phyloP scores from a whole-genome alignment of 1,140 invertebrate genomes.

The Bombus difficillimus region DNA sequence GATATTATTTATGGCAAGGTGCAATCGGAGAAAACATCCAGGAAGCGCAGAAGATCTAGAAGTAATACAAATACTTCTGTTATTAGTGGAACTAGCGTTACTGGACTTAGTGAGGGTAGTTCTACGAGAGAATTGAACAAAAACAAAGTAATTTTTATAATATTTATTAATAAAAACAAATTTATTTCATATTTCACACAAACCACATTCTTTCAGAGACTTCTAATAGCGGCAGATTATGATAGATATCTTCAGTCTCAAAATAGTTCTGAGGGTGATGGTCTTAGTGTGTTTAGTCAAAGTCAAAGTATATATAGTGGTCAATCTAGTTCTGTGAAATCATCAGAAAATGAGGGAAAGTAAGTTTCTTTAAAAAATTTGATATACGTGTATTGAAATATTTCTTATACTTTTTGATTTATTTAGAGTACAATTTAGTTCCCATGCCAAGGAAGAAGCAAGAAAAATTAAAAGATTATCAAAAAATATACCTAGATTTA shows the following conservation, averaged over 20 bases:
- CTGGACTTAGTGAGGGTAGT: slow-evolving; percentile 54
- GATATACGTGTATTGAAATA: background rate
- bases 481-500: slow-evolving; percentile 67
- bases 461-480: slow-evolving; percentile 72
- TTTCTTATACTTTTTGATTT: slow-evolving; percentile 29
- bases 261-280: slow-evolving; percentile 71
- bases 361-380: slow-evolving; percentile 43
- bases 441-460: slow-evolving; percentile 72
- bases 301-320: slow-evolving; percentile 77
- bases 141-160: slow-evolving; percentile 69
- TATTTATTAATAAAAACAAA: background rate
- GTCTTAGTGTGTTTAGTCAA: slow-evolving; percentile 71
- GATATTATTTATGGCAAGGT: slow-evolving; percentile 82
- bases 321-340: slow-evolving; percentile 63
- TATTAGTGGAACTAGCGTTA: slow-evolving; percentile 46
- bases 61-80: slow-evolving; percentile 61
- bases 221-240: slow-evolving; percentile 75
- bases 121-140: slow-evolving; percentile 70
- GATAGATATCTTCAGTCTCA: slow-evolving; percentile 74
- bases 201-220: slow-evolving; percentile 26
- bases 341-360: slow-evolving; percentile 42
- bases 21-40: slow-evolving; percentile 66
- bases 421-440: slow-evolving; percentile 75
- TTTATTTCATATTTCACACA: too few species aligned
- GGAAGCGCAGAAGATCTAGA: slow-evolving; percentile 52